Base-by-base conservation (phyloP, 2,797 vertebrate species). In the Rachycentron canadum region DNA sequence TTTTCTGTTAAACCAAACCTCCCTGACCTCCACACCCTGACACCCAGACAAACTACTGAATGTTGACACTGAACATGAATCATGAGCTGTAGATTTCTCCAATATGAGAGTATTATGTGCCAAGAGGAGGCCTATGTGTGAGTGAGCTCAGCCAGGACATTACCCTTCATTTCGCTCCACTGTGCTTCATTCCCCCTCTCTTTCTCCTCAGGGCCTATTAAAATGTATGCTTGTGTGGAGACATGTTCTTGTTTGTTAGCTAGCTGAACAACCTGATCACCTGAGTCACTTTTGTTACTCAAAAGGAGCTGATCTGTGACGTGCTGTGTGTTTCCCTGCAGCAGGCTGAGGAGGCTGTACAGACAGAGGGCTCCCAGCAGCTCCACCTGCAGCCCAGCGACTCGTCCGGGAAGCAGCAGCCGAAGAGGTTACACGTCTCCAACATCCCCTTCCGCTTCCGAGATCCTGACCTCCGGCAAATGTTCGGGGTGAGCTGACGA, bases 371-470 rank as follows among this genome's bases (percentile, higher is more conserved):
- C 87, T 96, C 96, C 91, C 96, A 96, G 80, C 96, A 96, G 78
- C 88, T 94, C 69, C 96, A 96, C 84, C 92, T 94, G 88, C 95
- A 96, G 80, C 88, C 96, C 87, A 95, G 95, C 58, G 95, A 94
- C 79, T 95, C 94, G 73, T 94, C 96, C 40, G 96, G 97, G 94
- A 98, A 98, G 91, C 97, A 96, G 90, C 97, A 97, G 85, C 97
- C 97, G 87, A 98, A 98, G 91, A 91, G 97, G 92, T 94, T 98
- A 93, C 97, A 98, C 1, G 97, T 98, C 88, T 98, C 97, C 93
- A 98, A 98, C 95, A 98, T 98, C 93, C 97, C 97, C 86, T 98
- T 98, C 93, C 96, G 97, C 81, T 98, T 98, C 94, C 95, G 97
- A 90, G 97, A 98, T 90, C 97, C 97, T 0, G 97, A 98, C 92